These are phyloP conservation scores for Elachura formosa DNA, from an alignment of 2,113 vertebrate genomes.

Conservation along the genomic window DNA sequence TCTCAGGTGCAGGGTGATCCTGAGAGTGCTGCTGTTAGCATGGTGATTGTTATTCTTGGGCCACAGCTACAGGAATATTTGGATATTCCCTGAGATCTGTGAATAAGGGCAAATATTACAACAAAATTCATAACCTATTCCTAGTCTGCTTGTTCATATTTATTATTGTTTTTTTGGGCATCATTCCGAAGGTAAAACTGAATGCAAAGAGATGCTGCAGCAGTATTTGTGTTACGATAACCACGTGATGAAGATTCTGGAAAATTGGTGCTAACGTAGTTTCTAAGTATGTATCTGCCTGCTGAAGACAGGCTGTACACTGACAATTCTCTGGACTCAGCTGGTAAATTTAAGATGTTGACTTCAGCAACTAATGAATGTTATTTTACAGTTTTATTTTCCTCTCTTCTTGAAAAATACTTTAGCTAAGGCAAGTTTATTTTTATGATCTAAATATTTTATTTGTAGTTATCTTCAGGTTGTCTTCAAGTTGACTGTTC, in stretches of 20 bases:
- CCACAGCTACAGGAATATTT: not conserved
- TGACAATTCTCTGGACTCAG: not conserved
- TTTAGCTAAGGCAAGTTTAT: not conserved
- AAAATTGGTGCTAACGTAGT: not conserved
- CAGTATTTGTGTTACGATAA: not conserved
- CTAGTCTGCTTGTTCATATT: not conserved
- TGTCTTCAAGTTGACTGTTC: not conserved
- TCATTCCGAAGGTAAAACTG: not conserved
- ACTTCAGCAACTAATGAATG: not conserved
- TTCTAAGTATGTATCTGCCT: not conserved
- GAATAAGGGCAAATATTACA: not conserved
- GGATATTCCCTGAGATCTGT: not conserved
- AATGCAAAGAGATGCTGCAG: not conserved
- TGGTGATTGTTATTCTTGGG: not conserved
- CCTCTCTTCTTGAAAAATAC: not conserved
- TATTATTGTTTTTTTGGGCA: not conserved
- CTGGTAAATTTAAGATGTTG: not conserved
- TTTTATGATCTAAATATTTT: not conserved
- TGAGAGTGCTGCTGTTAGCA: not conserved
- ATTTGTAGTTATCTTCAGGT: not conserved
- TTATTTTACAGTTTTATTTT: not conserved
- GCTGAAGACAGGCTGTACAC: not conserved
- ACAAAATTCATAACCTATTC: not conserved
- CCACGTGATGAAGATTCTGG: not conserved
- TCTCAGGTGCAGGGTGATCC: not conserved